Percentiles rank a stretch among this genome's conserved stretches.
phyloP scores from a whole-genome alignment of 2,113 vertebrate species.

The Syrrhaptes paradoxus region DNA sequence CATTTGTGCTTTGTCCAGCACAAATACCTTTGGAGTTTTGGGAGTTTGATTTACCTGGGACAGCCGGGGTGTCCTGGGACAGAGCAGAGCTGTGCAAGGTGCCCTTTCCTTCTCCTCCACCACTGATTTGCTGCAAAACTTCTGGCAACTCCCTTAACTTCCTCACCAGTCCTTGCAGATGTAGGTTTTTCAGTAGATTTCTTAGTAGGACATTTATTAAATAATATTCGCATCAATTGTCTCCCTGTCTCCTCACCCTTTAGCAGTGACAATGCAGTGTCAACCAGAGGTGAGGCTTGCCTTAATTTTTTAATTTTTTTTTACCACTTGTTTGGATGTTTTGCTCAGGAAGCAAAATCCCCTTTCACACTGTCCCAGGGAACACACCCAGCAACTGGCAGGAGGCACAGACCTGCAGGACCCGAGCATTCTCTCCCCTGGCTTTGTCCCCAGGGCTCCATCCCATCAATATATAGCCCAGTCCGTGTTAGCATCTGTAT shows the following conservation, averaged over 20 bases:
- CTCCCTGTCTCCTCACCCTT: neutral
- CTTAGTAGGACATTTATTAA: neutral
- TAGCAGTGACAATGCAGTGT: rapidly evolving
- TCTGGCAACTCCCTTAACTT: neutral
- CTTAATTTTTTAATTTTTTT: rapidly evolving
- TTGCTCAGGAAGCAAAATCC: neutral
- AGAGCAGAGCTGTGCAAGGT: neutral
- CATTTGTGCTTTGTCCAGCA: neutral
- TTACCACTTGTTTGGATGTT: neutral
- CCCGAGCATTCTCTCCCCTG: neutral
- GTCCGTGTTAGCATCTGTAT: neutral
- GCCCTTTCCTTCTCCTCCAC: neutral
- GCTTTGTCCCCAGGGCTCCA: neutral
- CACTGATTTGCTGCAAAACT: neutral
- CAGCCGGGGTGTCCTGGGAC: rapidly evolving
- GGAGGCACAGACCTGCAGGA: neutral
- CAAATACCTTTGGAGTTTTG: neutral
- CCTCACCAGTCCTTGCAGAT: neutral
- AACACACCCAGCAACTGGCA: neutral
- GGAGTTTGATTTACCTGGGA: neutral
- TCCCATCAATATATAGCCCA: neutral
- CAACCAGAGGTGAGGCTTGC: neutral
- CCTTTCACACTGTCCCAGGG: neutral
- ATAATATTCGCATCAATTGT: neutral
- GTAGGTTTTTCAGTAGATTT: neutral